phyloP scores from a whole-genome alignment of 2,797 vertebrate species.

The Sebastes iracundus region DNA sequence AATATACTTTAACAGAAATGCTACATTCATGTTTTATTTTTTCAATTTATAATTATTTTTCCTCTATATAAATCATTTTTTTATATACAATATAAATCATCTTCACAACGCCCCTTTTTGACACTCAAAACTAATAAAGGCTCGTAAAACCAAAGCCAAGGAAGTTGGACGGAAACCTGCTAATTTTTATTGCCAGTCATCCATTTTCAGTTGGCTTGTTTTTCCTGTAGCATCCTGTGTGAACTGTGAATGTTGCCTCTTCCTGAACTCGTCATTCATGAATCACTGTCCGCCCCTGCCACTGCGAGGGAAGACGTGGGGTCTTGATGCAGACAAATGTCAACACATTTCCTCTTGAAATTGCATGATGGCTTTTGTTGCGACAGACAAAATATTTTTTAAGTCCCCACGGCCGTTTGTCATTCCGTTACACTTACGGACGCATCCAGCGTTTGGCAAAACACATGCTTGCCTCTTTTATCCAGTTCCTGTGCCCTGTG shows the following conservation, averaged over 20 bases:
- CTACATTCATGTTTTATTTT: not conserved
- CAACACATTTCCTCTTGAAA: constrained; percentile 53
- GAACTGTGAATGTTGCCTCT: constrained; percentile 71
- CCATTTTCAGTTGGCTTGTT: constrained; percentile 61
- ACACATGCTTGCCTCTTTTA: not conserved
- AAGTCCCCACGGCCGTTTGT: constrained; percentile 12
- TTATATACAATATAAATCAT: not conserved
- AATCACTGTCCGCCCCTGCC: constrained; percentile 62
- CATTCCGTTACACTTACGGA: not conserved
- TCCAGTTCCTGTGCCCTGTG: not conserved
- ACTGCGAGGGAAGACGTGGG: constrained; percentile 22
- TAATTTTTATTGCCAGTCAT: constrained; percentile 64
- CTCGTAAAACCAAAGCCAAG: constrained; percentile 28
- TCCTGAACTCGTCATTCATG: constrained; percentile 70
- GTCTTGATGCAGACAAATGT: constrained; percentile 49
- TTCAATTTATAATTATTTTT: not conserved
- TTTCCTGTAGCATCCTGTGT: constrained; percentile 71
- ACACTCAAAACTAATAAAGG: constrained; percentile 23
- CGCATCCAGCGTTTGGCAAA: constrained; percentile 5
- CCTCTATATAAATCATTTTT: not conserved
- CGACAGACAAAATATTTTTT: constrained; percentile 39
- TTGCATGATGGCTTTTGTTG: constrained; percentile 43
- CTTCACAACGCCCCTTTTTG: not conserved
- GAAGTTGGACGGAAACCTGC: constrained; percentile 52
- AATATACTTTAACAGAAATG: not conserved